These are phyloP conservation scores for Caenorhabditis angaria DNA, from an alignment of 2,888 invertebrate species.

Conservation along the genomic window DNA sequence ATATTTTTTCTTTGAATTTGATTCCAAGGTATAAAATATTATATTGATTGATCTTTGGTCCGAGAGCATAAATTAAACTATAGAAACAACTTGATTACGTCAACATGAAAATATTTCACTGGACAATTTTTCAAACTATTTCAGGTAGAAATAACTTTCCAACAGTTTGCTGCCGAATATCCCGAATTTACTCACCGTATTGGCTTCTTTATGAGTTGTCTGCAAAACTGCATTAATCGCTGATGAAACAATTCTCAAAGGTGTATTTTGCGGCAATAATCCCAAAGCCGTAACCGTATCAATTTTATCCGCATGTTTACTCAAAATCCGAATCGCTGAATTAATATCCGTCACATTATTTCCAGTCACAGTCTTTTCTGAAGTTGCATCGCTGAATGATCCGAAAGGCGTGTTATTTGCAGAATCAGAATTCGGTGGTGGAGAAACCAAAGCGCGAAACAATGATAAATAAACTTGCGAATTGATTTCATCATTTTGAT, in stretches of 20 bases:
- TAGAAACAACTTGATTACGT: too few species aligned
- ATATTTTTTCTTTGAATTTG: too few species aligned
- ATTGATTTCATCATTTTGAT: slow-evolving; percentile 55
- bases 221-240: slow-evolving; percentile 81
- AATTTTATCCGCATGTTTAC: slow-evolving; percentile 85
- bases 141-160: background rate
- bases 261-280: slow-evolving; percentile 84
- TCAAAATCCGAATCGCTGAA: slow-evolving; percentile 83
- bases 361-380: slow-evolving; percentile 22
- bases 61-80: too few species aligned
- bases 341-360: slow-evolving; percentile 80
- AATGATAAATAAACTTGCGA: slow-evolving; percentile 76
- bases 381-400: slow-evolving; percentile 29
- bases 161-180: background rate
- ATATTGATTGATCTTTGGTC: too few species aligned
- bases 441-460: slow-evolving; percentile 77
- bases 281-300: slow-evolving; percentile 81
- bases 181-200: slow-evolving; percentile 34
- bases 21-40: too few species aligned
- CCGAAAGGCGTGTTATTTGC: slow-evolving; percentile 72
- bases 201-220: slow-evolving; percentile 79
- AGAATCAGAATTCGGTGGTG: slow-evolving; percentile 76
- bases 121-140: too few species aligned
- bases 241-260: slow-evolving; percentile 79
- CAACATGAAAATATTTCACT: too few species aligned